A percentile compares a stretch with the other conserved stretches of the same genome.
These are phyloP conservation scores for Lasioglossum lativentre DNA, from an alignment of 2,888 invertebrate genomes.

Conservation along the genomic window DNA sequence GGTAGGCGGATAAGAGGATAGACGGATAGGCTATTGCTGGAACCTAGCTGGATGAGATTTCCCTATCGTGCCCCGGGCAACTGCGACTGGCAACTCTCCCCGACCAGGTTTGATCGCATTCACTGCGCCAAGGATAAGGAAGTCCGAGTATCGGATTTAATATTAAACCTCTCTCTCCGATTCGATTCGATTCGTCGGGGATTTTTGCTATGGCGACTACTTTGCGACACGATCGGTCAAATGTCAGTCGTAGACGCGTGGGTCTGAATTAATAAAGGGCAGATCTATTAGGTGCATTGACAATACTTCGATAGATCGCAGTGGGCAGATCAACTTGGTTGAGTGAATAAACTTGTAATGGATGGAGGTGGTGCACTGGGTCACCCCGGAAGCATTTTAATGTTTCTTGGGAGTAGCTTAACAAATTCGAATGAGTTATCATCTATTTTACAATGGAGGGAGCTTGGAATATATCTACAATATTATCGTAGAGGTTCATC, in stretches of 20 bases:
- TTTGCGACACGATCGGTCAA: neutral
- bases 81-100: neutral
- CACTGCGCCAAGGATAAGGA: conserved; percentile 6
- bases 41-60: conserved; percentile 23
- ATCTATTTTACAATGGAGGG: neutral
- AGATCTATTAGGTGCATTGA: neutral
- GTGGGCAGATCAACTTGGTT: neutral
- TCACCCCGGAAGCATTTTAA: neutral
- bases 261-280: neutral
- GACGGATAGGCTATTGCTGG: conserved; percentile 26
- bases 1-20: conserved; percentile 52
- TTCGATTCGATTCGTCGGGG: neutral
- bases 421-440: neutral
- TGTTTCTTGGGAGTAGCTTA: neutral
- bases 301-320: neutral
- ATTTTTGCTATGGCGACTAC: neutral
- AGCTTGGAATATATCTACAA: neutral
- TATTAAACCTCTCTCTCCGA: conserved; percentile 2
- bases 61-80: conserved; percentile 27
- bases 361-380: neutral
- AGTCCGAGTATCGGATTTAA: conserved; percentile 35
- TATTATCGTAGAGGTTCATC: neutral
- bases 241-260: neutral
- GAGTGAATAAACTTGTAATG: neutral
- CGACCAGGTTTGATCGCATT: conserved; percentile 20